Conservation (phyloP, 2,797 vertebrate species). For the Poecilia picta region DNA sequence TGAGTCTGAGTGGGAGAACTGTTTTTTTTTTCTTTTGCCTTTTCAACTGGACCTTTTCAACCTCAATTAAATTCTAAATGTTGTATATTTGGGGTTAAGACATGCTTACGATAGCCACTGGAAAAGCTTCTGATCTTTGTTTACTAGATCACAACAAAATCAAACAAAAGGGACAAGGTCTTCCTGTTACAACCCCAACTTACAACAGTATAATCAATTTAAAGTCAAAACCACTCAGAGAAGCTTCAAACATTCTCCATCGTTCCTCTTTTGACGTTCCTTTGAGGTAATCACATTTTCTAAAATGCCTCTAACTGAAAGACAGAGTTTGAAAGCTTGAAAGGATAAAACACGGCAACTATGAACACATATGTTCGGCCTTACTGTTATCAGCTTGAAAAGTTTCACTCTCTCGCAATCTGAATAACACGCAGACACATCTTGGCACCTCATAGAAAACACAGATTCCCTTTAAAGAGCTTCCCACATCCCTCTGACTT, state of each 20-base stretch:
- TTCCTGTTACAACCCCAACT: background rate
- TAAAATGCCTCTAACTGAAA: background rate
- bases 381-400: slow-evolving; percentile 1
- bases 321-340: background rate
- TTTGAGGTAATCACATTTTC: slow-evolving; percentile 14
- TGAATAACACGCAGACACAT: background rate
- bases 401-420: background rate
- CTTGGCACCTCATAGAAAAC: background rate
- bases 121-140: background rate
- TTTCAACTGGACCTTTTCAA: slow-evolving; percentile 19
- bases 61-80: background rate
- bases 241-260: slow-evolving; percentile 7
- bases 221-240: slow-evolving; percentile 15
- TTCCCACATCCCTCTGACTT: background rate
- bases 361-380: background rate
- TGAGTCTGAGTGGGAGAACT: background rate
- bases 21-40: too few relatives aligned
- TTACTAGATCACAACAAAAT: background rate
- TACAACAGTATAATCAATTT: background rate
- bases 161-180: slow-evolving; percentile 7
- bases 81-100: background rate
- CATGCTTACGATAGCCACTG: background rate
- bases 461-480: background rate
- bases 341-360: background rate
- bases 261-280: slow-evolving; percentile 5